Percentiles rank a stretch among this genome's conserved stretches.
These are phyloP conservation scores for Theonella swinhoei DNA, from an alignment of 37 sponge, comb jelly and placozoan species.

Conservation along the genomic window DNA sequence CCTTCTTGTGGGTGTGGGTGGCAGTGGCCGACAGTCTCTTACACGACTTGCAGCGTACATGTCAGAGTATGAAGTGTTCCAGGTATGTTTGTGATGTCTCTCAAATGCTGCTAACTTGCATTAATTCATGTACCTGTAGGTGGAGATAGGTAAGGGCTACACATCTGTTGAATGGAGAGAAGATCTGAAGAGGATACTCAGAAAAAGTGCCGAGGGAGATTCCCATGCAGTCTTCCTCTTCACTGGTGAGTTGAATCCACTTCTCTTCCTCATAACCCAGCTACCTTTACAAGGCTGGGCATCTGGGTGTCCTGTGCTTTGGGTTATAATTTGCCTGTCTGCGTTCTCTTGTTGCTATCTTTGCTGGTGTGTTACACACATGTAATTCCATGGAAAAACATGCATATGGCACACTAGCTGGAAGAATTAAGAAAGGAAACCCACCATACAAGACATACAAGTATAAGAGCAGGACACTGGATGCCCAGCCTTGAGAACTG, in stretches of 20 bases:
- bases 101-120: background rate
- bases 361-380: no score
- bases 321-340: no score
- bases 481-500: no score
- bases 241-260: conserved; percentile 41
- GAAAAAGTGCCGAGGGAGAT: conserved; percentile 85
- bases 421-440: no score
- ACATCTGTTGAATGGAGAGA: conserved; percentile 97
- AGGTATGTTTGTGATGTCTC: conserved; percentile 52
- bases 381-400: no score
- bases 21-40: conserved; percentile 88
- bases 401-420: no score
- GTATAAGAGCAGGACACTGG: no score
- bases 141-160: conserved; percentile 97
- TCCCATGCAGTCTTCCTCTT: conserved; percentile 90
- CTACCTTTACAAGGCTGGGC: no score
- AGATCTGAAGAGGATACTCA: conserved; percentile 92
- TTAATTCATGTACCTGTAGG: conserved; percentile 31
- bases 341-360: no score
- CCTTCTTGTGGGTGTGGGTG: conserved; percentile 95
- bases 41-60: conserved; percentile 94
- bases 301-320: no score
- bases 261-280: no score
- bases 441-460: no score
- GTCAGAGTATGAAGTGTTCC: conserved; percentile 96